phyloP scores from a whole-genome alignment of 2,888 invertebrate genomes.

The Epinotia bilunana region DNA sequence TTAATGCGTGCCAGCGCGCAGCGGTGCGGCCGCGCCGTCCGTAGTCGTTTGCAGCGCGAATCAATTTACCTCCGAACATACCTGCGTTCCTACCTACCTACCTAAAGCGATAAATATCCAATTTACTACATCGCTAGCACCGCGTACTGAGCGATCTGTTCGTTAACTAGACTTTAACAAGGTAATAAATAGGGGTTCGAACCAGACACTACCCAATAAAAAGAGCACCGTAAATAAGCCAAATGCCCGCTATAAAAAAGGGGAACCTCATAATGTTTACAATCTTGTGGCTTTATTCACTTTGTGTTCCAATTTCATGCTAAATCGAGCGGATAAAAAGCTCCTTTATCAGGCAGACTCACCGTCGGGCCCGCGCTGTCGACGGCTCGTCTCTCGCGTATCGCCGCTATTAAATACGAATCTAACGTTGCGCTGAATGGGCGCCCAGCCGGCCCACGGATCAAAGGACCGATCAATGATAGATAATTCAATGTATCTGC shows the following conservation, averaged over 20 bases:
- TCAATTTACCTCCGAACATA: constrained; percentile 65
- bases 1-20: constrained; percentile 54
- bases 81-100: constrained; percentile 54
- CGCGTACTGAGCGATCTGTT: constrained; percentile 72
- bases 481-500: constrained; percentile 69
- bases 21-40: constrained; percentile 51
- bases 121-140: constrained; percentile 72
- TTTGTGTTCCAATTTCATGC: constrained; percentile 85
- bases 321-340: constrained; percentile 84
- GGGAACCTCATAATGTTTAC: constrained; percentile 83
- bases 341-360: constrained; percentile 82
- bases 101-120: constrained; percentile 77
- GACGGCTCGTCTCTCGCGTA: constrained; percentile 49
- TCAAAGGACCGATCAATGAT: constrained; percentile 73
- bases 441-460: constrained; percentile 53
- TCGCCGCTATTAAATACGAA: constrained; percentile 73
- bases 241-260: constrained; percentile 80
- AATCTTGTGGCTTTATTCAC: constrained; percentile 85
- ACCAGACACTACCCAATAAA: constrained; percentile 77
- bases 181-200: constrained; percentile 78
- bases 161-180: constrained; percentile 83
- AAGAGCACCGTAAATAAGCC: constrained; percentile 81
- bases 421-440: constrained; percentile 74
- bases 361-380: constrained; percentile 63
- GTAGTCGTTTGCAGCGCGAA: constrained; percentile 67